Evolutionary conservation across 2,113 vertebrate genomes (phyloP).

Genomic region (Elaphurus davidianus): DNA sequence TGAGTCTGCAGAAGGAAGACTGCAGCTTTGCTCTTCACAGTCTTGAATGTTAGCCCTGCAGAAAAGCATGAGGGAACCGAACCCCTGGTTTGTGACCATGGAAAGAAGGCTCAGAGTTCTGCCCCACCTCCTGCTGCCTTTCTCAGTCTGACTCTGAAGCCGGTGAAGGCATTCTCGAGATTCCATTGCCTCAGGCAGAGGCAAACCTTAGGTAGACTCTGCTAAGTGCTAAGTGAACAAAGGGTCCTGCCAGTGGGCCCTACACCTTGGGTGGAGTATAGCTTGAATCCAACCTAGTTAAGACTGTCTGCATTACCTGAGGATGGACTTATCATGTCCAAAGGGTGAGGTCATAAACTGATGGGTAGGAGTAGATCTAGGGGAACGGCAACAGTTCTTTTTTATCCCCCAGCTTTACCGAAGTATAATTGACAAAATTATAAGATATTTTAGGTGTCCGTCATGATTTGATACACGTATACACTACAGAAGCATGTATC

Average conservation of each 20-base stretch:
- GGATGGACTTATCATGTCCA: not conserved
- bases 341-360: not conserved
- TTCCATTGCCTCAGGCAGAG: not conserved
- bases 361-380: not conserved
- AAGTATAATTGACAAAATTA: not conserved
- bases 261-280: not conserved
- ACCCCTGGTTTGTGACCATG: not conserved
- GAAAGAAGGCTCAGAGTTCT: not conserved
- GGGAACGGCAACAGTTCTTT: not conserved
- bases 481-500: no score
- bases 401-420: not conserved
- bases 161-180: not conserved
- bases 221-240: not conserved
- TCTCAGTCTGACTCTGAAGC: not conserved
- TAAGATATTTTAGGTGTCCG: not conserved
- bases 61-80: not conserved
- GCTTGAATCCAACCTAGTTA: not conserved
- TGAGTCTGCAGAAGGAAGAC: not conserved
- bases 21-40: not conserved
- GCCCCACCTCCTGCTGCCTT: not conserved
- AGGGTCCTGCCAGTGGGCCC: not conserved
- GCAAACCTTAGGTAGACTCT: not conserved
- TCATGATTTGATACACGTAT: not conserved
- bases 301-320: not conserved
- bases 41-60: not conserved